Conservation (phyloP, 2,888 invertebrate species). For the Dione vanillae region DNA sequence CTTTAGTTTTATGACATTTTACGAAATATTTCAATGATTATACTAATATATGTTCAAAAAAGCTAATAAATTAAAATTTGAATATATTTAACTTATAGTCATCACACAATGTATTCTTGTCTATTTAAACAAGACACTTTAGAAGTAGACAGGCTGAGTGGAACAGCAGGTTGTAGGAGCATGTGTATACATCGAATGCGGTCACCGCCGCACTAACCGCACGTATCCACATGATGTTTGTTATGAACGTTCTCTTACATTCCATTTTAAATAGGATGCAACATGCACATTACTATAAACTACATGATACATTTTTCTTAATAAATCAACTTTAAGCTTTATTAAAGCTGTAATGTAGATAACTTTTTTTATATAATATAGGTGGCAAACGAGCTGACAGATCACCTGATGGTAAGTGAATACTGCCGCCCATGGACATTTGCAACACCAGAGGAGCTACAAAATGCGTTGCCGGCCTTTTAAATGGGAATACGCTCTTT, state of each 20-base stretch:
- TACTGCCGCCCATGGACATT: no score
- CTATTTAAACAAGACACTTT: slow-evolving; percentile 22
- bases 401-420: no score
- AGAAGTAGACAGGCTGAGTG: slow-evolving; percentile 23
- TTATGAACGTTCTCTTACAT: slow-evolving; percentile 30
- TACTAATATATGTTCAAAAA: neutral
- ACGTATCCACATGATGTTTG: slow-evolving; percentile 38
- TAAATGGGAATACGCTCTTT: no score
- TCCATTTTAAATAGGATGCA: slow-evolving; percentile 8
- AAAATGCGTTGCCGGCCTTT: no score
- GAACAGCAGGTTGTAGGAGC: slow-evolving; percentile 13
- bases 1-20: no score
- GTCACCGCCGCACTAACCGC: slow-evolving; percentile 41
- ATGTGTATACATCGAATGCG: slow-evolving; percentile 34
- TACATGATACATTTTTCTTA: neutral
- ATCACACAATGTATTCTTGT: slow-evolving; percentile 8
- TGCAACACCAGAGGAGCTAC: no score
- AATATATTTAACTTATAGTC: neutral
- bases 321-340: neutral
- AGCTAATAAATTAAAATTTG: neutral
- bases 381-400: no score
- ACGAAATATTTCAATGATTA: no score
- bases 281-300: slow-evolving; percentile 6
- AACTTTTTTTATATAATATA: no score
- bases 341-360: neutral